Evolutionary conservation across 1,140 invertebrate genomes (phyloP).

Genomic region (Sycophaga agraensis): DNA sequence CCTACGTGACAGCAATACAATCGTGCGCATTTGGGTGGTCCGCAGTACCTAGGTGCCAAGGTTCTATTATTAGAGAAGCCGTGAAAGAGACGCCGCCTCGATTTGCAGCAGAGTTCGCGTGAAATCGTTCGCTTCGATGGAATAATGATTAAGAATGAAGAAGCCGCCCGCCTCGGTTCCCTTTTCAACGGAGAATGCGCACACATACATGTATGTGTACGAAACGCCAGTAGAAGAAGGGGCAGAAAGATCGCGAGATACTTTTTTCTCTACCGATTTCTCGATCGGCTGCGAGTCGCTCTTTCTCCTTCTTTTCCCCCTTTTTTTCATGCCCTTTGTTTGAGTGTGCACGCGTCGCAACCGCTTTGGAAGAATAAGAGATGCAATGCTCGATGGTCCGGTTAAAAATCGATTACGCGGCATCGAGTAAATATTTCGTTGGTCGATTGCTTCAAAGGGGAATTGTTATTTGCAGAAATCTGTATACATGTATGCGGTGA

Average conservation of each 20-base stretch:
- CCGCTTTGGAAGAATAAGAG: neutral
- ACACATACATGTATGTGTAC: neutral
- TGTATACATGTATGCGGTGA: too few species aligned
- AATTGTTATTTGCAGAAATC: too few species aligned
- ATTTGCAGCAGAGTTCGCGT: too few species aligned
- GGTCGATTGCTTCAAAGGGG: too few species aligned
- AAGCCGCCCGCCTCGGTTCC: neutral
- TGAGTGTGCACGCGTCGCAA: neutral
- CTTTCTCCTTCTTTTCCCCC: neutral
- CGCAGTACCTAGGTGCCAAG: neutral
- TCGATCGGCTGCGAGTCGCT: neutral
- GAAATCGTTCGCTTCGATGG: slow-evolving; percentile 7
- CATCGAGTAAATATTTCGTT: too few species aligned
- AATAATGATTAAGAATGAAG: neutral
- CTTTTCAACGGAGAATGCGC: too few species aligned
- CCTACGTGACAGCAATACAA: slow-evolving; percentile 8
- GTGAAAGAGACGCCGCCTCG: neutral
- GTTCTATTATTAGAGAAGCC: neutral
- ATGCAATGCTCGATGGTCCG: neutral
- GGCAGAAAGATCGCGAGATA: too few species aligned
- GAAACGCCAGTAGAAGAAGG: too few species aligned
- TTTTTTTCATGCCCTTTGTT: too few species aligned
- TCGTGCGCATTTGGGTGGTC: slow-evolving; percentile 4
- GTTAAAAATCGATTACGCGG: too few species aligned
- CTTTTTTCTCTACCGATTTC: too few species aligned